Percentiles rank a stretch among this genome's conserved stretches.
Evolutionary conservation across 2,113 vertebrate genomes (phyloP).

Genomic region (Chrysemys picta): DNA sequence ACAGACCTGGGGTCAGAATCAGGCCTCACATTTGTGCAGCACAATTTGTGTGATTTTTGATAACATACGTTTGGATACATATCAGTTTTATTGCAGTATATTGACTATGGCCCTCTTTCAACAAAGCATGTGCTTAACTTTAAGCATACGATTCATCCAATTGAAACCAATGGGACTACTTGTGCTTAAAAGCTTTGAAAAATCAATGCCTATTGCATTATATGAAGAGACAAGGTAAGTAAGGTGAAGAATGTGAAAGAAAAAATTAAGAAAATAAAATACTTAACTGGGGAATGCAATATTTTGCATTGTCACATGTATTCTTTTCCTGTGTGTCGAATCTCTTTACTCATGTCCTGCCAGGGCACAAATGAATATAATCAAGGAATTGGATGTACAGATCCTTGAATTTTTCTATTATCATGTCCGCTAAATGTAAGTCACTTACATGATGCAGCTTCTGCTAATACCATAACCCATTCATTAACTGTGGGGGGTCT

Average conservation of each 20-base stretch:
- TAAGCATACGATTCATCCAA: background rate
- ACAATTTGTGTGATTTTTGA: background rate
- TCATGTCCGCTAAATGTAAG: conserved; percentile 21
- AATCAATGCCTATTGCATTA: background rate
- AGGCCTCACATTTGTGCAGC: accelerated
- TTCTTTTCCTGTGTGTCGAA: background rate
- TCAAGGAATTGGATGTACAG: background rate
- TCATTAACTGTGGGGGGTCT: conserved; percentile 58
- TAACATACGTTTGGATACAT: background rate
- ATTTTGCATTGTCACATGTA: background rate
- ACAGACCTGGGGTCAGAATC: background rate
- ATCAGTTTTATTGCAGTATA: background rate
- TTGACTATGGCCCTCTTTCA: background rate
- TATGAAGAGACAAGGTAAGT: background rate
- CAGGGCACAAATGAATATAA: background rate
- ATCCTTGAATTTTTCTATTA: background rate
- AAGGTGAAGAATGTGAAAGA: background rate
- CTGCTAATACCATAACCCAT: conserved; percentile 29
- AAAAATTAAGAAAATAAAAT: background rate
- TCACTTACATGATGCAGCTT: background rate
- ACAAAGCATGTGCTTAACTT: background rate
- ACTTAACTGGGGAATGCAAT: background rate
- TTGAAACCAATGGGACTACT: background rate
- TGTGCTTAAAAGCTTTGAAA: background rate
- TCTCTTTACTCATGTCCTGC: background rate